Conservation (phyloP, 2,113 vertebrate genomes). For the Pardalotus punctatus region DNA sequence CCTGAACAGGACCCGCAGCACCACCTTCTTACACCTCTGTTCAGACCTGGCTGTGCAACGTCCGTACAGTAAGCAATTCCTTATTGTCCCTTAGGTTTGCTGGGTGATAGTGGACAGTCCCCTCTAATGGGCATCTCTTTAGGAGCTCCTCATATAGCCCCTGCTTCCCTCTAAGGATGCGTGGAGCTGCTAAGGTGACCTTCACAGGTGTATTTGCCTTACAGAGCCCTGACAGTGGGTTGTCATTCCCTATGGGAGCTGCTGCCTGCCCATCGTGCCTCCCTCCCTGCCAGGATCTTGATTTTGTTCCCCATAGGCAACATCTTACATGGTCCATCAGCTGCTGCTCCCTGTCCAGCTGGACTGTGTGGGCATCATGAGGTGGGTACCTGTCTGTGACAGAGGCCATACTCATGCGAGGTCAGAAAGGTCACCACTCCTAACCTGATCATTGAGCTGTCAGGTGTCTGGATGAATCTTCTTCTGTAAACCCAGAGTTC, state of each 20-base stretch:
- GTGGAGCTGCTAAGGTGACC: neutral
- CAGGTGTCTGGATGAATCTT: neutral
- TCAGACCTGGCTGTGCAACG: neutral
- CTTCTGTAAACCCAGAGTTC: neutral
- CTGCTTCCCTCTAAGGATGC: neutral
- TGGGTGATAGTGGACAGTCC: neutral
- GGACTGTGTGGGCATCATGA: neutral
- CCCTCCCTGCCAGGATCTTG: neutral
- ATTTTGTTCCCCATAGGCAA: neutral
- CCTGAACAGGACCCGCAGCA: neutral
- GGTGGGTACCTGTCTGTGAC: neutral
- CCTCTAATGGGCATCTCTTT: neutral
- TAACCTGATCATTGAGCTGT: neutral
- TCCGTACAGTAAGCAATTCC: neutral
- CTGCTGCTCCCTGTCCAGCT: neutral
- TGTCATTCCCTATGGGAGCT: neutral
- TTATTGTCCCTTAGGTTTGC: neutral
- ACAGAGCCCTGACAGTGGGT: neutral
- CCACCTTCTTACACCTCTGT: neutral
- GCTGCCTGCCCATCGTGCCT: neutral
- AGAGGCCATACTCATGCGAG: rapidly evolving
- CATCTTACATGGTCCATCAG: rapidly evolving
- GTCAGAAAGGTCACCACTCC: neutral
- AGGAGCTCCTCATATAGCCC: neutral
- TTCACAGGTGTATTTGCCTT: neutral